These are phyloP conservation scores for Aepyceros melampus DNA, from an alignment of 2,113 vertebrate species.

Conservation along the genomic window DNA sequence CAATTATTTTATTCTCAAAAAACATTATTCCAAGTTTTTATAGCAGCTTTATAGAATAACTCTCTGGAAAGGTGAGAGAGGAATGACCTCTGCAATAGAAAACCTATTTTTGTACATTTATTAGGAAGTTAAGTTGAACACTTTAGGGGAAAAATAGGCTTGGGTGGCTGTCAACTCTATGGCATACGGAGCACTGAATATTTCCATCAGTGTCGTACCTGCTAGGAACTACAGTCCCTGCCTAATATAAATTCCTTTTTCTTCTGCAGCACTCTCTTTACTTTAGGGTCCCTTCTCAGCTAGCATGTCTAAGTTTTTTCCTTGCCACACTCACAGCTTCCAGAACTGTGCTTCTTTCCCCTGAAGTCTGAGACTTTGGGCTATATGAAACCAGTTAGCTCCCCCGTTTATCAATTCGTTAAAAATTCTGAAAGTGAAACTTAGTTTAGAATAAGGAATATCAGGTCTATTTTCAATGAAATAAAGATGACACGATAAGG, in stretches of 20 bases:
- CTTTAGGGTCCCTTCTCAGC: background rate
- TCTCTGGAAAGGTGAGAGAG: background rate
- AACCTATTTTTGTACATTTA: background rate
- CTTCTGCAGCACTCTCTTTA: background rate
- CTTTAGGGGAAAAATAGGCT: background rate
- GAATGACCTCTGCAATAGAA: background rate
- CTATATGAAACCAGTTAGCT: background rate
- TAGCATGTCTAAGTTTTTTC: background rate
- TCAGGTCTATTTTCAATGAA: background rate
- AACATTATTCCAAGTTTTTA: background rate
- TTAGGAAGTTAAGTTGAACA: background rate
- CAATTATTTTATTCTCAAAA: background rate
- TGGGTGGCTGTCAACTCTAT: background rate
- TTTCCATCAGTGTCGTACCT: background rate
- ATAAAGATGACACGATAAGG: background rate
- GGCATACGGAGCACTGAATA: background rate
- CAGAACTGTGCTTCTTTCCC: background rate
- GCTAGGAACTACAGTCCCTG: background rate
- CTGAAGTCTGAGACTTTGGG: background rate
- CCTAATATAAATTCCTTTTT: background rate
- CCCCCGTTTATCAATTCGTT: background rate
- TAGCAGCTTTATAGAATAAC: background rate
- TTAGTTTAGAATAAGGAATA: slow-evolving; percentile 13
- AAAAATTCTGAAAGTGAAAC: slow-evolving; percentile 9
- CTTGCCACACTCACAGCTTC: background rate